These are phyloP conservation scores for Dreissena rostriformis DNA, from an alignment of 1,140 invertebrate genomes.

Conservation along the genomic window DNA sequence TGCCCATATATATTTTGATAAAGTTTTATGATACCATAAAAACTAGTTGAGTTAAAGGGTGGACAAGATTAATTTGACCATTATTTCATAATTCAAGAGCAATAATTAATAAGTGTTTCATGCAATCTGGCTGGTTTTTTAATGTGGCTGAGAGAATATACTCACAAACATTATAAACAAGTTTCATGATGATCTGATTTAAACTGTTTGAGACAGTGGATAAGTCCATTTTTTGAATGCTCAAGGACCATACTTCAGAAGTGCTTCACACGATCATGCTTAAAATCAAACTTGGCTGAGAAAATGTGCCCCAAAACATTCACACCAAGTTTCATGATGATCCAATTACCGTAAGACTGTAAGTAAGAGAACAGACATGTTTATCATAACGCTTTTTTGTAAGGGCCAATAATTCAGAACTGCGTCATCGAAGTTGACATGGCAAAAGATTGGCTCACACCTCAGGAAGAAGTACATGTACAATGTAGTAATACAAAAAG, in stretches of 20 bases:
- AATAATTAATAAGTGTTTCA: neutral
- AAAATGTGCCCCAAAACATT: neutral
- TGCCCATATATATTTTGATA: neutral
- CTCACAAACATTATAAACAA: neutral
- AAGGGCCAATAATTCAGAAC: too few species aligned
- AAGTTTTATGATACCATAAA: neutral
- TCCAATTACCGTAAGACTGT: constrained; percentile 11
- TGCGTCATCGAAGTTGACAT: too few species aligned
- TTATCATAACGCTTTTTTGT: too few species aligned
- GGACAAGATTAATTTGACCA: neutral
- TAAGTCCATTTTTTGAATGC: neutral
- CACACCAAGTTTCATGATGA: neutral
- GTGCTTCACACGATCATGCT: neutral
- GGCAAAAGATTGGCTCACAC: too few species aligned
- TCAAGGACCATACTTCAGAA: neutral
- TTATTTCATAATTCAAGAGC: neutral
- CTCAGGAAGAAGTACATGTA: too few species aligned
- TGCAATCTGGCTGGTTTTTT: neutral
- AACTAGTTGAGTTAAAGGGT: neutral
- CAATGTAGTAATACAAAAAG: too few species aligned
- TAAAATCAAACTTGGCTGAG: neutral
- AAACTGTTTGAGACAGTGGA: neutral
- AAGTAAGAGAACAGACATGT: neutral
- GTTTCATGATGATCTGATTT: neutral
- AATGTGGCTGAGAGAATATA: neutral